A percentile compares a stretch with the other conserved stretches of the same genome.
Evolutionary conservation across 2,888 invertebrate genomes (phyloP).

Genomic region (Linnaemya tessellans): DNA sequence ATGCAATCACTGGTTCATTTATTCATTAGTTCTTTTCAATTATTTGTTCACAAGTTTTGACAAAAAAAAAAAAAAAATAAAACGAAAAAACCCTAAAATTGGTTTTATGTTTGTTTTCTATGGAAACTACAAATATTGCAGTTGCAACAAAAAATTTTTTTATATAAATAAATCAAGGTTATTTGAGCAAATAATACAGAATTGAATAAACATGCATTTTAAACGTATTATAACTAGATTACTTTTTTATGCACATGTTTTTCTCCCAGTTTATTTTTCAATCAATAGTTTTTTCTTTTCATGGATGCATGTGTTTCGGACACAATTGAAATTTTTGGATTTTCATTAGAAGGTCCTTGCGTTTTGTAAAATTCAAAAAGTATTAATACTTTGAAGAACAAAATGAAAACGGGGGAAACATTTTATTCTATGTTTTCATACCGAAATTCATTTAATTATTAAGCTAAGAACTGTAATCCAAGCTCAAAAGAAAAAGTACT

Average conservation of each 20-base stretch:
- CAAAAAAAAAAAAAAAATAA: not conserved
- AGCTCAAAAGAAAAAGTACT: too few species aligned
- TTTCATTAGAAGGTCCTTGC: not conserved
- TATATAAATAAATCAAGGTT: constrained; percentile 54
- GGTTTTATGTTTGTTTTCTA: constrained; percentile 44
- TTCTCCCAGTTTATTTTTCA: constrained; percentile 6
- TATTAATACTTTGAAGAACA: too few species aligned
- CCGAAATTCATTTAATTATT: too few species aligned
- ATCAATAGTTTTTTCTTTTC: constrained; percentile 12
- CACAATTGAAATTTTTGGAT: constrained; percentile 15
- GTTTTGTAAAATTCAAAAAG: not conserved
- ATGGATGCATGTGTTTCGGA: not conserved
- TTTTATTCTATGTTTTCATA: too few species aligned
- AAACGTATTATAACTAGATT: not conserved
- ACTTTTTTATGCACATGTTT: not conserved
- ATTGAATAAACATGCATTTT: constrained; percentile 27
- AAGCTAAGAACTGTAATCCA: too few species aligned
- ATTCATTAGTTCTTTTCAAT: constrained; percentile 31
- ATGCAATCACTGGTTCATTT: constrained; percentile 7
- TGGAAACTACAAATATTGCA: constrained; percentile 49
- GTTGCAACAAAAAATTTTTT: not conserved
- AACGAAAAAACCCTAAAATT: constrained; percentile 14
- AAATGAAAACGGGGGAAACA: too few species aligned
- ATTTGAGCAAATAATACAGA: constrained; percentile 24
- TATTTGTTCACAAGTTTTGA: constrained; percentile 34